phyloP scores from a whole-genome alignment of 1,140 invertebrate genomes.

The Cardiocondyla obscurior region DNA sequence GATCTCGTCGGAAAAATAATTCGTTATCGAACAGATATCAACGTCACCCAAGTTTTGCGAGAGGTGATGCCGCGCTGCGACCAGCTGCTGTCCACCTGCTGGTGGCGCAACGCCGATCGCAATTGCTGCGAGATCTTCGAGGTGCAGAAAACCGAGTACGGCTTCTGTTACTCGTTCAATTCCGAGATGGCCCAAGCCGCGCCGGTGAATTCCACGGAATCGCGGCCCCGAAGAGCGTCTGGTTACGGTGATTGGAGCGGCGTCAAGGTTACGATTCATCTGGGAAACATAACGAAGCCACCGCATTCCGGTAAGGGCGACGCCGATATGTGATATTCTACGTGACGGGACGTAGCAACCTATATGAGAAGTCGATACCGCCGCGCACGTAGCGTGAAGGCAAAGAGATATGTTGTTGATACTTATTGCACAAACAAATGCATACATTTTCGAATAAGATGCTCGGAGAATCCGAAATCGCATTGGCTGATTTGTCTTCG shows the following conservation, averaged over 20 bases:
- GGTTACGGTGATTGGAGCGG: slow-evolving; percentile 50
- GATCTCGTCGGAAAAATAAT: neutral
- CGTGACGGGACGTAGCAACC: neutral
- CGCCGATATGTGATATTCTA: slow-evolving; percentile 39
- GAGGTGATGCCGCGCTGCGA: slow-evolving; percentile 38
- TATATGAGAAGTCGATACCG: neutral
- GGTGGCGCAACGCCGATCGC: slow-evolving; percentile 43
- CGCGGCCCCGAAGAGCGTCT: slow-evolving; percentile 22
- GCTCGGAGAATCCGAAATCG: neutral
- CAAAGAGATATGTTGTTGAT: neutral
- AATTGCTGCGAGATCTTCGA: slow-evolving; percentile 56
- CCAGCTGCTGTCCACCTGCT: slow-evolving; percentile 19
- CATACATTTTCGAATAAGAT: slow-evolving; percentile 26
- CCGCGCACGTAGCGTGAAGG: neutral
- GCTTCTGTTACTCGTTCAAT: slow-evolving; percentile 55
- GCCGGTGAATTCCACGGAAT: neutral
- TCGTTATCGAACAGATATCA: neutral
- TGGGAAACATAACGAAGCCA: slow-evolving; percentile 48
- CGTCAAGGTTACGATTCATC: slow-evolving; percentile 50
- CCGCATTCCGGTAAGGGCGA: slow-evolving; percentile 39
- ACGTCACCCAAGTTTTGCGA: slow-evolving; percentile 37
- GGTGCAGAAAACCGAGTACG: slow-evolving; percentile 44
- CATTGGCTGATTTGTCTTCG: neutral
- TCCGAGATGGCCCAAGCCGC: neutral
- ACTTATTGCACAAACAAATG: neutral